Evolutionary conservation across 2,797 vertebrate genomes (phyloP).

Genomic region (Coracias cyanogaster): DNA sequence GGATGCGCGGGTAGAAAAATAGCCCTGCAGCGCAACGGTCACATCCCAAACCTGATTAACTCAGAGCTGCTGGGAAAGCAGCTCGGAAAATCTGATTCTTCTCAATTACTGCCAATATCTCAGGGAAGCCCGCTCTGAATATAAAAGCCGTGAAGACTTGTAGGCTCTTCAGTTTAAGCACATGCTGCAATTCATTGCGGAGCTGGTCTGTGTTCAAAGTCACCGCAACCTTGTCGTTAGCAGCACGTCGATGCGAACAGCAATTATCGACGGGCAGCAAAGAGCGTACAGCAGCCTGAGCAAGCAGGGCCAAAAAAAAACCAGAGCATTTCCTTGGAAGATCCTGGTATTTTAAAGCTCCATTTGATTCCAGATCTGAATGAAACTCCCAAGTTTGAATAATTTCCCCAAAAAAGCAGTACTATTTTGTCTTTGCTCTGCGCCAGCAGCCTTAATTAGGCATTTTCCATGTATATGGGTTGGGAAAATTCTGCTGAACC

Average conservation of each 20-base stretch:
- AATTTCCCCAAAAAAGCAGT: fast-evolving
- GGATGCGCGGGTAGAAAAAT: neutral
- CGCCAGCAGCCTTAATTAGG: neutral
- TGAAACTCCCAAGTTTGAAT: neutral
- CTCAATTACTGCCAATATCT: neutral
- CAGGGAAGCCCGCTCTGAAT: neutral
- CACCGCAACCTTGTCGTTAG: neutral
- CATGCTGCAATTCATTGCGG: neutral
- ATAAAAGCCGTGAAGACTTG: neutral
- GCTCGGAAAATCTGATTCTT: neutral
- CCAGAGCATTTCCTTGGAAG: neutral
- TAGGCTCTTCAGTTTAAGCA: neutral
- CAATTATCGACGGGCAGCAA: neutral
- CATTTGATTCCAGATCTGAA: neutral
- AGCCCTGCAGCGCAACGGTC: neutral
- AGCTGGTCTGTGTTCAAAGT: neutral
- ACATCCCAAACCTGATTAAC: neutral
- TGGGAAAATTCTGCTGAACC: neutral
- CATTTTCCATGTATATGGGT: fast-evolving
- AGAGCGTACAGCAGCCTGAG: neutral
- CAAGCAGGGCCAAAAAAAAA: neutral
- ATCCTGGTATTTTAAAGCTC: neutral
- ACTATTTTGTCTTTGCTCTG: neutral
- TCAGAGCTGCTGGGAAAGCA: neutral
- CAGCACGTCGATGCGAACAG: neutral